phyloP scores from a whole-genome alignment of 2,888 invertebrate species.

The Hemithea aestivaria region DNA sequence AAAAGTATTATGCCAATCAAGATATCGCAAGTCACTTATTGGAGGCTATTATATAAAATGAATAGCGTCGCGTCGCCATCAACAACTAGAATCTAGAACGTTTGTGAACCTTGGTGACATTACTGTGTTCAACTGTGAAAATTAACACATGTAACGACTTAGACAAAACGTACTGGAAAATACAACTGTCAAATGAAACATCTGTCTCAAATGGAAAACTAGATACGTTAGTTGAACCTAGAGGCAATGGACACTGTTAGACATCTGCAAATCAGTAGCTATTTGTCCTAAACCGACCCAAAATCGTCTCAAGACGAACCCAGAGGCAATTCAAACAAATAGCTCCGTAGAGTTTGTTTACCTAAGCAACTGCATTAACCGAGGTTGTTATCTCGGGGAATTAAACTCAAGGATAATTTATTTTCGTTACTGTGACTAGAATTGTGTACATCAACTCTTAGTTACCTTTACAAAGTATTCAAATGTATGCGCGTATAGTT shows the following conservation, averaged over 20 bases:
- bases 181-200: conserved; percentile 16
- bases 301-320: conserved; percentile 24
- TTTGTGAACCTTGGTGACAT: conserved; percentile 44
- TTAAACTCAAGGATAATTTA: conserved; percentile 33
- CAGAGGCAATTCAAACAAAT: conserved; percentile 17
- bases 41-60: conserved; percentile 14
- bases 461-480: too few species aligned
- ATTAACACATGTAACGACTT: conserved; percentile 51
- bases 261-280: conserved; percentile 17
- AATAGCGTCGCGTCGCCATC: conserved; percentile 1
- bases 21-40: conserved; percentile 17
- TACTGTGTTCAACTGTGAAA: conserved; percentile 48
- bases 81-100: conserved; percentile 13
- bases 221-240: conserved; percentile 6
- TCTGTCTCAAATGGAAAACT: conserved; percentile 10
- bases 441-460: conserved; percentile 9
- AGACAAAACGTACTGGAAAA: conserved; percentile 19
- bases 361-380: conserved; percentile 17
- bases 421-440: conserved; percentile 26
- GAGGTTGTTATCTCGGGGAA: conserved; percentile 20
- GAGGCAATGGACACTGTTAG: conserved; percentile 12
- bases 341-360: conserved; percentile 13
- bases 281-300: conserved; percentile 9
- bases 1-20: conserved; percentile 18
- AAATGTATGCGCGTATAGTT: conserved; percentile 19